Evolutionary conservation across 2,113 vertebrate species (phyloP).

Genomic region (Murina feae): DNA sequence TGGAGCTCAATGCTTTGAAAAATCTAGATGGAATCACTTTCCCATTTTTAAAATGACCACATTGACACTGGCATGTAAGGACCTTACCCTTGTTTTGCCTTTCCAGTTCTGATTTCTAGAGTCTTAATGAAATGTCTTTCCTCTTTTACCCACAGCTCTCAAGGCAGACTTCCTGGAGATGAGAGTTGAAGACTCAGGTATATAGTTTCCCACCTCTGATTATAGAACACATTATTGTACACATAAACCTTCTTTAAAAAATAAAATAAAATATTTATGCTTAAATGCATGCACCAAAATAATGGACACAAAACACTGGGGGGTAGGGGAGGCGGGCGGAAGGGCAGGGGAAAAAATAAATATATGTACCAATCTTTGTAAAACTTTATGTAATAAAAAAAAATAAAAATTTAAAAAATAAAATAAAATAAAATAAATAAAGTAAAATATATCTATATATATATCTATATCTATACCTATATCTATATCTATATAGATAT

Average conservation of each 20-base stretch:
- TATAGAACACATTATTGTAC: conserved; percentile 19
- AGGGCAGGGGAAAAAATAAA: no score
- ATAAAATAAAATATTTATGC: no score
- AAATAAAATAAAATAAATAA: no score
- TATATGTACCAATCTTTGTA: no score
- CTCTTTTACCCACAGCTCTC: conserved; percentile 74
- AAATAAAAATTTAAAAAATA: no score
- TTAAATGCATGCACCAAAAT: no score
- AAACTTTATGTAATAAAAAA: no score
- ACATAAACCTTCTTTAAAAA: background rate
- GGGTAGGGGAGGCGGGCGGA: no score
- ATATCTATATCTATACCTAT: no score
- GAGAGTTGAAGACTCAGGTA: conserved; percentile 83
- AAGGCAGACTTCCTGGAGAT: conserved; percentile 80
- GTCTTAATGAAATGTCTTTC: conserved; percentile 25
- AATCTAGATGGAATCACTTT: background rate
- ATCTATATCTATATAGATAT: no score
- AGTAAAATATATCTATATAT: no score
- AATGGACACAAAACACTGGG: no score
- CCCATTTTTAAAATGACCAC: background rate
- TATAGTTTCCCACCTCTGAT: background rate
- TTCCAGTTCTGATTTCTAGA: background rate
- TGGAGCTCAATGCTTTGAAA: conserved; percentile 1
- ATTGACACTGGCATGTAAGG: background rate
- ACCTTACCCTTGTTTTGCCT: background rate